Percentiles rank a stretch among this genome's conserved stretches.
Evolutionary conservation across 2,797 vertebrate genomes (phyloP).

Genomic region (Coluber constrictor): DNA sequence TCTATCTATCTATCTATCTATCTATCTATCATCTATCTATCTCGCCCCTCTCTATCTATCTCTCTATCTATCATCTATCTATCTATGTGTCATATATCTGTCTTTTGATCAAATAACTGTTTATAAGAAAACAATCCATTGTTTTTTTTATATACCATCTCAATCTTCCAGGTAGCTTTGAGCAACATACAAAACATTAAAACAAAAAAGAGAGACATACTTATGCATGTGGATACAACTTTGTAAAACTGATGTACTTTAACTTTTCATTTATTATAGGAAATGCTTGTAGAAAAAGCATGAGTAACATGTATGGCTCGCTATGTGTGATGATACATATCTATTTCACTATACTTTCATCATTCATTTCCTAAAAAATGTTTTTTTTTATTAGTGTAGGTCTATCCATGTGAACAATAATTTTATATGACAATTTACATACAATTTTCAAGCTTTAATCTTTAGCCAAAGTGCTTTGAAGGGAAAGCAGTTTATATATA

Average conservation of each 20-base stretch:
- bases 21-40: too few species aligned
- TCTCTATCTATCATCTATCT: too few species aligned
- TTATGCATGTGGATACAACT: background rate
- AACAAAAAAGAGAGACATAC: background rate
- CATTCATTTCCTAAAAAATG: background rate
- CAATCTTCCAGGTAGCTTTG: background rate
- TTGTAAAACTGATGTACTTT: background rate
- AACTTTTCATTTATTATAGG: background rate
- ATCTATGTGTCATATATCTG: background rate
- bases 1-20: too few species aligned
- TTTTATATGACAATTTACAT: background rate
- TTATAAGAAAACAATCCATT: background rate
- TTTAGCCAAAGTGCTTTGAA: background rate
- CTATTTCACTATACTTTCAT: background rate
- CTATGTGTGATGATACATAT: background rate
- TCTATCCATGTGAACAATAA: background rate
- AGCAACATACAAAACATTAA: background rate
- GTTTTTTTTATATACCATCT: background rate
- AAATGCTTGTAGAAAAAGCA: background rate
- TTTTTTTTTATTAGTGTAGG: background rate
- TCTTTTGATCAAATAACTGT: background rate
- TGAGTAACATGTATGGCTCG: background rate
- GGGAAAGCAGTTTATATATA: background rate
- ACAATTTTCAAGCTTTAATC: background rate
- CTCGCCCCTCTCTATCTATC: too few species aligned